These are phyloP conservation scores for Cydia strobilella DNA, from an alignment of 1,140 invertebrate genomes.

Conservation along the genomic window DNA sequence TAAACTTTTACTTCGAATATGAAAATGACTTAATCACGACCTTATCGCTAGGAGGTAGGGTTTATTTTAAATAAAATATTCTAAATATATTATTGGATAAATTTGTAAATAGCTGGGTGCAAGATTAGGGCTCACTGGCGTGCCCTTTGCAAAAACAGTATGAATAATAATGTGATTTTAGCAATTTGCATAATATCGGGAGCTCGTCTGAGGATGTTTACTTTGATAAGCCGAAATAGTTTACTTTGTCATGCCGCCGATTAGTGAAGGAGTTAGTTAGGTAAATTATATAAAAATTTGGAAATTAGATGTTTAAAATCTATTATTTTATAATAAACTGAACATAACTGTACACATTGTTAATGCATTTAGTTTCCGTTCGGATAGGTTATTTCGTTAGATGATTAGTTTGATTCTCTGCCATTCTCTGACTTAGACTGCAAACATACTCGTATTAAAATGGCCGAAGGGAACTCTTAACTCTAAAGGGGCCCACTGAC, in stretches of 20 bases:
- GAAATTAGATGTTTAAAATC: not conserved
- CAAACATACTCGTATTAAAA: no score
- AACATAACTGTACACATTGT: no score
- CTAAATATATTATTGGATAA: conserved; percentile 42
- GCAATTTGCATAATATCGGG: conserved; percentile 72
- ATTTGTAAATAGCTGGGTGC: conserved; percentile 51
- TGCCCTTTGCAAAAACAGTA: conserved; percentile 75
- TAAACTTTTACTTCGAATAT: conserved; percentile 33
- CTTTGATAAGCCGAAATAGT: conserved; percentile 64
- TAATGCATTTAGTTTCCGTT: no score
- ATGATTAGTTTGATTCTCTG: no score
- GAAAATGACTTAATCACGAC: conserved; percentile 22
- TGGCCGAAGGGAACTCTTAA: no score
- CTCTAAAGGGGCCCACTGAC: no score
- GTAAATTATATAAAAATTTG: not conserved
- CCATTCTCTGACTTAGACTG: no score
- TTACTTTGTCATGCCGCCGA: conserved; percentile 39
- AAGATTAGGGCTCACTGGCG: conserved; percentile 65
- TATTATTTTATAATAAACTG: no score
- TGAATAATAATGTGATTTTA: conserved; percentile 76
- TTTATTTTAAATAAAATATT: conserved; percentile 30
- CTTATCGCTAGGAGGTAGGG: conserved; percentile 39
- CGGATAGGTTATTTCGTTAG: no score
- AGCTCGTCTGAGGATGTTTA: conserved; percentile 66
- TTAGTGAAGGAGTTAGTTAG: not conserved